phyloP scores from a whole-genome alignment of 2,113 vertebrate species.

The Zosterops lateralis region DNA sequence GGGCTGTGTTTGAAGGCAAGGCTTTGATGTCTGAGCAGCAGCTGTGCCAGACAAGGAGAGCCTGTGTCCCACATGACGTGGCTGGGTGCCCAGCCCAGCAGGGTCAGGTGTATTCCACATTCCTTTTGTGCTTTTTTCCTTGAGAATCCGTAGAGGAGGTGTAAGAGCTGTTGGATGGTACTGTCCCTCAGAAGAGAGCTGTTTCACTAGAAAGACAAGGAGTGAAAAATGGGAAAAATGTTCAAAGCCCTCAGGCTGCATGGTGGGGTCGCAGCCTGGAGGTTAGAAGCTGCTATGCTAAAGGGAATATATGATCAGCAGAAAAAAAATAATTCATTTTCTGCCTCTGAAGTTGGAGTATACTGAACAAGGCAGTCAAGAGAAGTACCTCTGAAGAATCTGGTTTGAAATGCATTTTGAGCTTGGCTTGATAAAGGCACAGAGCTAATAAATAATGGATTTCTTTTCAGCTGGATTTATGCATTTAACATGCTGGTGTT shows the following conservation, averaged over 20 bases:
- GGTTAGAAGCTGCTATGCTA: neutral
- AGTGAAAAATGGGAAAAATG: neutral
- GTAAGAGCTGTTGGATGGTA: neutral
- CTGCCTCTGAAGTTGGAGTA: slow-evolving; percentile 17
- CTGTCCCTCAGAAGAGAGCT: neutral
- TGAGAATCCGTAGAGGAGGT: neutral
- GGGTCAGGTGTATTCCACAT: neutral
- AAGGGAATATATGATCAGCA: slow-evolving; percentile 49
- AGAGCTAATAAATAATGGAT: slow-evolving; percentile 66
- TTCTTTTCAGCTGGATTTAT: slow-evolving; percentile 47
- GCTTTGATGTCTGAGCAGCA: neutral
- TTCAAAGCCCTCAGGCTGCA: slow-evolving; percentile 22
- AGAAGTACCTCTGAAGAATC: slow-evolving; percentile 34
- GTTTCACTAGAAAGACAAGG: neutral
- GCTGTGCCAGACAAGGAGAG: neutral
- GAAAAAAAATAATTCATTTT: slow-evolving; percentile 15
- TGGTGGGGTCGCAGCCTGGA: neutral
- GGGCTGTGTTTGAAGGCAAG: neutral
- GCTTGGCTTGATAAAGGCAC: slow-evolving; percentile 35
- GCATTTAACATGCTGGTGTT: slow-evolving; percentile 43
- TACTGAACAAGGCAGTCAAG: slow-evolving; percentile 17
- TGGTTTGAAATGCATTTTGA: slow-evolving; percentile 44
- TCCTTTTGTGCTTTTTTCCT: neutral
- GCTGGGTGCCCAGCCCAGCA: neutral
- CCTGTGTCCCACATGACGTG: neutral